Evolutionary conservation across 2,113 vertebrate genomes (phyloP).

Genomic region (Charina bottae): DNA sequence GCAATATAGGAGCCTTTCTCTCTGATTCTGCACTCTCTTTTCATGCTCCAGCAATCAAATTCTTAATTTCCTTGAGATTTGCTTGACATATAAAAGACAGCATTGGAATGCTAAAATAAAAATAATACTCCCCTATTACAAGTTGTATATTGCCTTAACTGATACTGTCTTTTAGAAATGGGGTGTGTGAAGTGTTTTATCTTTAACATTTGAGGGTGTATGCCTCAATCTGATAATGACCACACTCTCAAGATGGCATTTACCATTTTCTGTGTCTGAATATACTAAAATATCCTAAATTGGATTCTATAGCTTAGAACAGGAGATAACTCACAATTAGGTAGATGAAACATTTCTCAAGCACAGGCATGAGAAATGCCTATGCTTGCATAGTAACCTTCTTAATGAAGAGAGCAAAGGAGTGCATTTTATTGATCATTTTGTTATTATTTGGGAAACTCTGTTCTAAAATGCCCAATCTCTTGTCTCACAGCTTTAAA

Average conservation of each 20-base stretch:
- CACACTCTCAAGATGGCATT: neutral
- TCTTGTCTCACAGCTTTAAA: neutral
- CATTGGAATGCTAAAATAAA: neutral
- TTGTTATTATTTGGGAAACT: neutral
- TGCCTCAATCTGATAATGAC: neutral
- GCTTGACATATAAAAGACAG: neutral
- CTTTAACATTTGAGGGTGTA: neutral
- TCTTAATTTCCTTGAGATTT: neutral
- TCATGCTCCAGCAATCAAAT: neutral
- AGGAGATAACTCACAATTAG: neutral
- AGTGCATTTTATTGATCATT: neutral
- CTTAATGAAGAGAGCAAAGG: neutral
- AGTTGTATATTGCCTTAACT: neutral
- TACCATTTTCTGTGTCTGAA: neutral
- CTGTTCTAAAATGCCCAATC: neutral
- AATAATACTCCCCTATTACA: neutral
- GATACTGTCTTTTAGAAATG: neutral
- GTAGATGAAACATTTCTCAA: neutral
- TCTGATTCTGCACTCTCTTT: neutral
- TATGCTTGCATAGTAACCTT: neutral
- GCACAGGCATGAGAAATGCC: neutral
- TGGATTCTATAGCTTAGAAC: neutral
- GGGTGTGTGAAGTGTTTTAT: neutral
- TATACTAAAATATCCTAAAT: neutral
- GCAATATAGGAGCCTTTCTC: neutral